phyloP scores from a whole-genome alignment of 2,888 invertebrate genomes.

The Liodrosophila aerea region DNA sequence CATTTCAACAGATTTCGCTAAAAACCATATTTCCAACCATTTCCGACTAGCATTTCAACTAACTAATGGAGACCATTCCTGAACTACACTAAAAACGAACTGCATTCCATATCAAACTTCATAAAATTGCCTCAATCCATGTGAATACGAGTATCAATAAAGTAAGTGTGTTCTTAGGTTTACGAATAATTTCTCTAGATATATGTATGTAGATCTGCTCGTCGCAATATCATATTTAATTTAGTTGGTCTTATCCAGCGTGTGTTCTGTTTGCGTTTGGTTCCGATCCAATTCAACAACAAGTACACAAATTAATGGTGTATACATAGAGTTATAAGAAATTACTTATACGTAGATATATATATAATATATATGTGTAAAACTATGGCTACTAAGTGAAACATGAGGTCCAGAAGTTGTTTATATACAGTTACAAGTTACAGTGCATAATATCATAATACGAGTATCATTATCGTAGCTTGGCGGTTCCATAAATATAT shows the following conservation, averaged over 20 bases:
- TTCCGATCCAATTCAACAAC: slow-evolving; percentile 54
- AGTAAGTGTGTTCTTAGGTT: slow-evolving; percentile 32
- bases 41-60: slow-evolving; percentile 35
- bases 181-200: slow-evolving; percentile 21
- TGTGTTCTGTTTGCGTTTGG: slow-evolving; percentile 39
- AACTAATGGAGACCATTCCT: slow-evolving; percentile 40
- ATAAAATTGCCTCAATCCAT: slow-evolving; percentile 8
- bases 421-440: slow-evolving; percentile 50
- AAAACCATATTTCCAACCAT: slow-evolving; percentile 31
- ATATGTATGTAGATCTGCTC: slow-evolving; percentile 32
- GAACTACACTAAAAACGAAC: slow-evolving; percentile 19
- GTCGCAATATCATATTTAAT: slow-evolving; percentile 49
- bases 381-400: slow-evolving; percentile 56
- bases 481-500: slow-evolving; percentile 40
- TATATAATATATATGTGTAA: slow-evolving; percentile 19
- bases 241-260: slow-evolving; percentile 77
- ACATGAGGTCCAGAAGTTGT: slow-evolving; percentile 75
- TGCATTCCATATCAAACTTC: slow-evolving; percentile 41
- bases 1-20: slow-evolving; percentile 52
- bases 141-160: slow-evolving; percentile 44
- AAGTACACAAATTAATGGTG: slow-evolving; percentile 47
- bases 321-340: slow-evolving; percentile 37
- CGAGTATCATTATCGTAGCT: slow-evolving; percentile 22
- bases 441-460: slow-evolving; percentile 24
- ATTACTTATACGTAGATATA: slow-evolving; percentile 21